Conservation (phyloP, 2,888 invertebrate genomes). For the Byasa hedistus region DNA sequence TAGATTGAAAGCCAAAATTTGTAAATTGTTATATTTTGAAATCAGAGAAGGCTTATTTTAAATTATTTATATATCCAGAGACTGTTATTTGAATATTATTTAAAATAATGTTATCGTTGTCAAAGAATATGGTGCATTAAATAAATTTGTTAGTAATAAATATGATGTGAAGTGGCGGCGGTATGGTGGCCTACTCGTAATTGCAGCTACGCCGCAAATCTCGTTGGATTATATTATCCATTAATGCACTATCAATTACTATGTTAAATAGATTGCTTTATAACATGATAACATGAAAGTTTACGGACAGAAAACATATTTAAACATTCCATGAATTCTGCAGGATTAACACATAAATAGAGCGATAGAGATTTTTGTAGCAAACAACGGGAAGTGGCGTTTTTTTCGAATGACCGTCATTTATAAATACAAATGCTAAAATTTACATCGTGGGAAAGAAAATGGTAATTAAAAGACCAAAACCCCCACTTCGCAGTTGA, state of each 20-base stretch:
- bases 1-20: neutral
- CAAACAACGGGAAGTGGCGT: neutral
- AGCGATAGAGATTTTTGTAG: neutral
- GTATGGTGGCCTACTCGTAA: slow-evolving; percentile 38
- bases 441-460: slow-evolving; percentile 22
- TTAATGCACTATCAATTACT: slow-evolving; percentile 44
- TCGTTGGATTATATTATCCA: slow-evolving; percentile 36
- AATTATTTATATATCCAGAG: neutral
- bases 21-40: too few relatives aligned
- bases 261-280: slow-evolving; percentile 46
- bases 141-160: slow-evolving; percentile 31
- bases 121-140: slow-evolving; percentile 21
- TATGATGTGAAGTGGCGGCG: slow-evolving; percentile 35
- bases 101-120: slow-evolving; percentile 3
- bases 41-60: neutral
- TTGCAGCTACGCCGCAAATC: slow-evolving; percentile 30
- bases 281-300: slow-evolving; percentile 27
- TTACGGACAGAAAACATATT: neutral
- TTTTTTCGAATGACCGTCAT: slow-evolving; percentile 36
- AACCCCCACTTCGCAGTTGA: slow-evolving; percentile 7
- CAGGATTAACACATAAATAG: neutral
- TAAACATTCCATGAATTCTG: neutral
- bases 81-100: neutral
- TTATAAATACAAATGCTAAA: slow-evolving; percentile 24
- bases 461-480: slow-evolving; percentile 16